These are phyloP conservation scores for Branchipolynoe longqiensis DNA, from an alignment of 2,888 invertebrate species.

Conservation along the genomic window DNA sequence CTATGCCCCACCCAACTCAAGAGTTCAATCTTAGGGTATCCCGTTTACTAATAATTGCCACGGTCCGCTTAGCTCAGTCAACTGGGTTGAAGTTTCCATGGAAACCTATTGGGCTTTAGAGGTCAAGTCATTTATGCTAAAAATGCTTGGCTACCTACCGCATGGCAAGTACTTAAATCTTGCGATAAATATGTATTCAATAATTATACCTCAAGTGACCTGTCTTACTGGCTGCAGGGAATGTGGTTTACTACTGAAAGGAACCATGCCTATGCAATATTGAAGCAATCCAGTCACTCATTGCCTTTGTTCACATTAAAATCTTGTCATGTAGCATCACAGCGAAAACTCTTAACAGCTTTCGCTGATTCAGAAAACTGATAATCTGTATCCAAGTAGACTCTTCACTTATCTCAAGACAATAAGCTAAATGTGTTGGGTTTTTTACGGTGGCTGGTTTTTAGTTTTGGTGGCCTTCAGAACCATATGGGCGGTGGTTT, in stretches of 20 bases:
- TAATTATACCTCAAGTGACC: not conserved
- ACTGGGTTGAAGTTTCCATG: not conserved
- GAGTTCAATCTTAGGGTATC: too few species aligned
- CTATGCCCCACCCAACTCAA: not conserved
- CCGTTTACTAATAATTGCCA: not conserved
- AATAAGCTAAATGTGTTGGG: too few species aligned
- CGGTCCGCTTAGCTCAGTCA: too few species aligned
- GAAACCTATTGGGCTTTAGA: constrained; percentile 16
- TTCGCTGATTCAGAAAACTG: too few species aligned
- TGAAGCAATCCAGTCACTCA: too few species aligned
- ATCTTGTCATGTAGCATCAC: too few species aligned
- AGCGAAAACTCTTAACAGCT: too few species aligned
- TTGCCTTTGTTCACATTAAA: too few species aligned
- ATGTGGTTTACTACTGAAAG: not conserved
- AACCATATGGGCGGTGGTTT: not conserved
- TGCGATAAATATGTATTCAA: not conserved
- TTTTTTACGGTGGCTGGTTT: too few species aligned
- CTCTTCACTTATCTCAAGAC: too few species aligned
- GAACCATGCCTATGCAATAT: too few species aligned
- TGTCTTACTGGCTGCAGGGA: not conserved
- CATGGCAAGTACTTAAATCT: constrained; percentile 36
- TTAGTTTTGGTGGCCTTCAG: not conserved
- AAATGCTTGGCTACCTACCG: constrained; percentile 34
- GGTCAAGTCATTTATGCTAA: constrained; percentile 18
- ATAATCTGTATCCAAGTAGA: too few species aligned